Conservation (phyloP, 2,113 vertebrate genomes). For the Falcunculus frontatus region DNA sequence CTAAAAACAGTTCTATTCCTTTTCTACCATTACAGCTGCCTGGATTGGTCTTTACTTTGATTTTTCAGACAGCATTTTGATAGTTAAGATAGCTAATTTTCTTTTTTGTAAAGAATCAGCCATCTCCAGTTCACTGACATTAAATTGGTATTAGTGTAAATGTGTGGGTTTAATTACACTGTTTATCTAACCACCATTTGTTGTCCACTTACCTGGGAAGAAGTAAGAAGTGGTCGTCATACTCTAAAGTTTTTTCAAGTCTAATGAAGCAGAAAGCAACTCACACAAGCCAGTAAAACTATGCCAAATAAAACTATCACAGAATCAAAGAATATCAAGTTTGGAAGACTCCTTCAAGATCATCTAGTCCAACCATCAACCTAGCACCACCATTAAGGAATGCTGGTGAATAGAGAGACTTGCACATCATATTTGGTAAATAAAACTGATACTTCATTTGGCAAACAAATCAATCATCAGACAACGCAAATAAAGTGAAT, state of each 20-base stretch:
- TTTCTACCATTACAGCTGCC: neutral
- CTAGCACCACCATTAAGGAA: neutral
- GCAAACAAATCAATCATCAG: neutral
- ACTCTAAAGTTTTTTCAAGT: neutral
- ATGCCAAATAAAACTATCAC: neutral
- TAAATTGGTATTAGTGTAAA: neutral
- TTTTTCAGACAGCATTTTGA: neutral
- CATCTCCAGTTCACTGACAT: neutral
- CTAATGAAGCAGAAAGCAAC: neutral
- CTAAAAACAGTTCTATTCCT: neutral
- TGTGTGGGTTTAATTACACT: neutral
- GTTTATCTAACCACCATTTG: neutral
- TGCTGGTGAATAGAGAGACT: neutral
- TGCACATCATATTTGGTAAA: neutral
- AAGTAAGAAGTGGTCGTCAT: neutral
- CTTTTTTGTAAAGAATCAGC: neutral
- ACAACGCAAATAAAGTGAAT: neutral
- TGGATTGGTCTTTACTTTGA: neutral
- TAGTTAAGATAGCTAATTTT: neutral
- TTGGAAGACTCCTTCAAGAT: neutral
- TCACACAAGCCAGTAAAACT: neutral
- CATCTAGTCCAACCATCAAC: neutral
- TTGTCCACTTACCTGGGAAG: neutral
- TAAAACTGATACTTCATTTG: neutral
- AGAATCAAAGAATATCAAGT: neutral